A percentile compares a stretch with the other conserved stretches of the same genome.
Evolutionary conservation across 1,140 invertebrate genomes (phyloP).

Genomic region (Stratiolaelaps scimitus): DNA sequence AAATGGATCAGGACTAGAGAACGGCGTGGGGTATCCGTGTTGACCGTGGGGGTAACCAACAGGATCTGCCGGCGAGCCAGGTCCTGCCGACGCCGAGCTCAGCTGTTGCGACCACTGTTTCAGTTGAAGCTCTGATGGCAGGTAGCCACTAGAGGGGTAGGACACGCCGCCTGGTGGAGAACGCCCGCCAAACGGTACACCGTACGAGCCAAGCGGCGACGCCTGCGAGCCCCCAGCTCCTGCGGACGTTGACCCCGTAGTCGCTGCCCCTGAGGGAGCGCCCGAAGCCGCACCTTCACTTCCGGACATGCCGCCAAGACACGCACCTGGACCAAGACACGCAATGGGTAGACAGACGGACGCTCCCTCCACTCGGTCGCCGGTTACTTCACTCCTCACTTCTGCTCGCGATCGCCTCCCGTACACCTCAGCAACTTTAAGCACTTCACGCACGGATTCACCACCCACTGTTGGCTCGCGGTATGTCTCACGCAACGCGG

Average conservation of each 20-base stretch:
- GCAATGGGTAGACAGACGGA: too few species aligned
- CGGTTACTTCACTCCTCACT: too few species aligned
- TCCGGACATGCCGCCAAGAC: not conserved
- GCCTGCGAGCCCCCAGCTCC: not conserved
- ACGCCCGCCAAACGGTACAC: slow-evolving; percentile 1
- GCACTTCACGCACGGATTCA: not conserved
- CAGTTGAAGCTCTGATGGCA: slow-evolving; percentile 24
- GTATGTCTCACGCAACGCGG: not conserved
- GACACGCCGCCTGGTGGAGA: not conserved
- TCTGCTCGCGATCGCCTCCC: too few species aligned
- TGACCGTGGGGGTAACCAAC: slow-evolving; percentile 16
- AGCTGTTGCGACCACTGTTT: slow-evolving; percentile 27
- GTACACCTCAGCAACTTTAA: too few species aligned
- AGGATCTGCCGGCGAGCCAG: not conserved
- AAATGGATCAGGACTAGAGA: slow-evolving; percentile 21
- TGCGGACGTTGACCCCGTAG: slow-evolving; percentile 16
- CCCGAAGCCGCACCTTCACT: not conserved
- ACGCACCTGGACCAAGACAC: too few species aligned
- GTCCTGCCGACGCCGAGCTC: slow-evolving; percentile 9
- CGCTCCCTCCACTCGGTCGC: too few species aligned
- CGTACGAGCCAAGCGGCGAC: slow-evolving; percentile 7
- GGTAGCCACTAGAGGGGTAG: slow-evolving; percentile 12
- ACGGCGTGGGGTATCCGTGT: slow-evolving; percentile 11
- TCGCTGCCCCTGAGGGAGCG: not conserved
- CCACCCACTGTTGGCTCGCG: not conserved